Conservation (phyloP, 2,113 vertebrate genomes). For the Mobula birostris region DNA sequence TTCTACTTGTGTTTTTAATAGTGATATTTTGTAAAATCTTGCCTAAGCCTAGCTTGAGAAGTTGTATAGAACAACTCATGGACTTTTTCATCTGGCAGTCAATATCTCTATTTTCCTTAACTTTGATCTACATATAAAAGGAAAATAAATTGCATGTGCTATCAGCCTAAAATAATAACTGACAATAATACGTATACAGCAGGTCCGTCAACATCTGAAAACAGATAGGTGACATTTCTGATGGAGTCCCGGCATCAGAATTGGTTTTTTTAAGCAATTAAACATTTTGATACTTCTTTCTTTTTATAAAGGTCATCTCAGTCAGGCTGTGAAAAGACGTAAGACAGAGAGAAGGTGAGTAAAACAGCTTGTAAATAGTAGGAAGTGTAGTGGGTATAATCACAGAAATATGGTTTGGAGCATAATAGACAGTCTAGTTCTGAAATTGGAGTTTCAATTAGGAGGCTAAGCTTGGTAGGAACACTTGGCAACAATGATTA, state of each 20-base stretch:
- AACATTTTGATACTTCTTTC: slow-evolving; percentile 33
- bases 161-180: slow-evolving; percentile 13
- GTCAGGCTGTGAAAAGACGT: slow-evolving; percentile 32
- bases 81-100: not conserved
- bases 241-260: slow-evolving; percentile 6
- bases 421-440: not conserved
- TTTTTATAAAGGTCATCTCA: slow-evolving; percentile 35
- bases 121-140: not conserved
- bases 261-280: slow-evolving; percentile 26
- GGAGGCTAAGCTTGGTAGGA: not conserved
- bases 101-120: not conserved
- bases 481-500: no score
- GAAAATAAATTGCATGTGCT: not conserved
- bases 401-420: not conserved
- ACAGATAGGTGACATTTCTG: slow-evolving; percentile 21
- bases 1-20: not conserved
- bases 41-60: not conserved
- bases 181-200: not conserved
- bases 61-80: not conserved
- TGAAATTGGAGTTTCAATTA: not conserved
- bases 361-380: slow-evolving; percentile 28
- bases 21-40: not conserved
- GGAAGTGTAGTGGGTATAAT: slow-evolving; percentile 4
- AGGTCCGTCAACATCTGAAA: slow-evolving; percentile 15
- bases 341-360: slow-evolving; percentile 31